phyloP scores from a whole-genome alignment of 2,797 vertebrate genomes.

The Apogon talboti region DNA sequence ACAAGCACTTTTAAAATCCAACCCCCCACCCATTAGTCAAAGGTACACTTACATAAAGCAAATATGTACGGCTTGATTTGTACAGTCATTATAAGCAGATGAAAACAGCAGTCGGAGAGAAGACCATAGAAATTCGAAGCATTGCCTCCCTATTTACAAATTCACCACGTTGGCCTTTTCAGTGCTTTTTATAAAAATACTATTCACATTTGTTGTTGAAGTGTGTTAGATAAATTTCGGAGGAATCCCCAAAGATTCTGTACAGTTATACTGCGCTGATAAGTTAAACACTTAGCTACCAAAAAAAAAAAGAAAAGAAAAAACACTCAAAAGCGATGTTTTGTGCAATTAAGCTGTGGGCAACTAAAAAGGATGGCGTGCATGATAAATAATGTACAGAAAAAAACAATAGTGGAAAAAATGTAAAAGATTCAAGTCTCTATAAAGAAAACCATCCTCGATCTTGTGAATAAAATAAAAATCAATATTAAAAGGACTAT shows the following conservation, averaged over 20 bases:
- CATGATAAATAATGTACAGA: conserved; percentile 46
- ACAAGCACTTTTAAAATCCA: conserved; percentile 84
- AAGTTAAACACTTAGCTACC: conserved; percentile 38
- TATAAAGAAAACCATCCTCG: conserved; percentile 33
- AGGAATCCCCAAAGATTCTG: conserved; percentile 75
- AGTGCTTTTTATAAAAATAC: conserved; percentile 98
- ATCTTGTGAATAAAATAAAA: conserved; percentile 37
- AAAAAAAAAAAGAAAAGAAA: too few relatives aligned
- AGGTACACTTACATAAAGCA: conserved; percentile 90
- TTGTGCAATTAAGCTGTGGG: conserved; percentile 67
- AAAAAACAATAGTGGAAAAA: conserved; percentile 35
- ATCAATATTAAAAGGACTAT: conserved; percentile 39
- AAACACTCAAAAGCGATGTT: conserved; percentile 32
- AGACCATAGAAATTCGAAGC: conserved; percentile 81
- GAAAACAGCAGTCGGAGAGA: conserved; percentile 79
- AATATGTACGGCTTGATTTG: conserved; percentile 77
- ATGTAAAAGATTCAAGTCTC: conserved; percentile 39
- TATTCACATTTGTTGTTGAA: conserved; percentile 97
- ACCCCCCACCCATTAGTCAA: conserved; percentile 71
- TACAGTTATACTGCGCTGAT: conserved; percentile 70
- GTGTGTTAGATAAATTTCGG: conserved; percentile 80
- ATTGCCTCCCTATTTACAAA: conserved; percentile 92
- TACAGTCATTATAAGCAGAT: conserved; percentile 83
- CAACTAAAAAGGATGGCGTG: conserved; percentile 15
- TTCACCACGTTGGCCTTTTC: conserved; percentile 86